Conservation (phyloP, 2,888 invertebrate genomes). For the Thalpophila matura region DNA sequence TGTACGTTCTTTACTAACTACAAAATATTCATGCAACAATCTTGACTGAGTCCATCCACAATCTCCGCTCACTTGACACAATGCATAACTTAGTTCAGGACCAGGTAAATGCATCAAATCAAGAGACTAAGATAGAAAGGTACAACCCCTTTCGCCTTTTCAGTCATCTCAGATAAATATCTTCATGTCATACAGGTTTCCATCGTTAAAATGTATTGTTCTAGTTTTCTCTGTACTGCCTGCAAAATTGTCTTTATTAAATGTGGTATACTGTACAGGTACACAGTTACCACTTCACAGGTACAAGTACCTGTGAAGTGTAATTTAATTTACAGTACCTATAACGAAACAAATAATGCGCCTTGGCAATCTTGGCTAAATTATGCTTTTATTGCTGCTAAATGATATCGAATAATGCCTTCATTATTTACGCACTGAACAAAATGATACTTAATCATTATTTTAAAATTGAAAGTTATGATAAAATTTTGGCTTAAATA, state of each 20-base stretch:
- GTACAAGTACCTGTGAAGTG: too few relatives aligned
- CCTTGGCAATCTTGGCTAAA: too few relatives aligned
- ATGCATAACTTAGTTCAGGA: conserved; percentile 53
- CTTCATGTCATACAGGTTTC: conserved; percentile 51
- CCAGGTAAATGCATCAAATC: conserved; percentile 62
- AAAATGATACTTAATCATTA: too few relatives aligned
- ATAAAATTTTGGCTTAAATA: too few relatives aligned
- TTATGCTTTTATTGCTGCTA: too few relatives aligned
- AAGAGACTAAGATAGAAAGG: conserved; percentile 53
- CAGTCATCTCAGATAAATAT: conserved; percentile 51
- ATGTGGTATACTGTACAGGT: conserved; percentile 22
- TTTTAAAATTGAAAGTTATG: too few relatives aligned
- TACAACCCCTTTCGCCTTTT: conserved; percentile 21
- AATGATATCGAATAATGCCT: too few relatives aligned
- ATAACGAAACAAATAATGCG: too few relatives aligned
- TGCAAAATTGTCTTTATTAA: conserved; percentile 43
- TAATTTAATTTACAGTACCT: too few relatives aligned
- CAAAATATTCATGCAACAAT: conserved; percentile 58
- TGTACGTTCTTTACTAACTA: conserved; percentile 2
- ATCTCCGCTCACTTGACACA: conserved; percentile 21
- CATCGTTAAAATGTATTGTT: conserved; percentile 57
- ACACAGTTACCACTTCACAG: too few relatives aligned
- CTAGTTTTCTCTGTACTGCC: conserved; percentile 16
- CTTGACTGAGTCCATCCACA: conserved; percentile 25
- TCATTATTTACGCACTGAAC: too few relatives aligned